Evolutionary conservation across 1,140 invertebrate species (phyloP).

Genomic region (Phymorhynchus buccinoides): DNA sequence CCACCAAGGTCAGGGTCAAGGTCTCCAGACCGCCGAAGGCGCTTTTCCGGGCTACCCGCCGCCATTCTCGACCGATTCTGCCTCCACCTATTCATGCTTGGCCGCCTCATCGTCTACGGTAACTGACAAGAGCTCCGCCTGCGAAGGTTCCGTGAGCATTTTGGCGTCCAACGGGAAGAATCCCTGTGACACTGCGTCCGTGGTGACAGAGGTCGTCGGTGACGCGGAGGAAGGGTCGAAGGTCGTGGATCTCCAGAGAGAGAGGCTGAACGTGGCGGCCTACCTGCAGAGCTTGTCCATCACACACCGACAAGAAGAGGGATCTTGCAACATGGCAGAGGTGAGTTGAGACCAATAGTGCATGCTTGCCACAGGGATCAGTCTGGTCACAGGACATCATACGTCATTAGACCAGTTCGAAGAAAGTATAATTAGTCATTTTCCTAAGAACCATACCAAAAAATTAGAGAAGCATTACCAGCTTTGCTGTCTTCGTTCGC

Average conservation of each 20-base stretch:
- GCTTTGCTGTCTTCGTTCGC: too few relatives aligned
- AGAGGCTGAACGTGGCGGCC: neutral
- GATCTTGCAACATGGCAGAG: neutral
- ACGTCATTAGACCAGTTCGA: too few relatives aligned
- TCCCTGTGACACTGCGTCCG: neutral
- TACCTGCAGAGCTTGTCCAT: slow-evolving; percentile 3
- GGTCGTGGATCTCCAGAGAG: neutral
- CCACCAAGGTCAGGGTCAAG: neutral
- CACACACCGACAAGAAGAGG: neutral
- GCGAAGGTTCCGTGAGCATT: neutral
- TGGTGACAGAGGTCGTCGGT: neutral
- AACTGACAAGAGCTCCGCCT: neutral
- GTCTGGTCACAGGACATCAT: too few relatives aligned
- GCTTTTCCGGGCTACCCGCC: neutral
- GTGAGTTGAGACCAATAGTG: neutral
- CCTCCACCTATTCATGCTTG: neutral
- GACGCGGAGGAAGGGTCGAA: neutral
- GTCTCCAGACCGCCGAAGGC: neutral
- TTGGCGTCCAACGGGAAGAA: neutral
- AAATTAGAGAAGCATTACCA: too few relatives aligned
- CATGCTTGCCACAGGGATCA: too few relatives aligned
- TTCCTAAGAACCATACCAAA: too few relatives aligned
- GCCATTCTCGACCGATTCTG: neutral
- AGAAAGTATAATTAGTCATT: too few relatives aligned
- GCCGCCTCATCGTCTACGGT: neutral